Conservation (phyloP, 1,140 invertebrate genomes). For the Orussus abietinus region DNA sequence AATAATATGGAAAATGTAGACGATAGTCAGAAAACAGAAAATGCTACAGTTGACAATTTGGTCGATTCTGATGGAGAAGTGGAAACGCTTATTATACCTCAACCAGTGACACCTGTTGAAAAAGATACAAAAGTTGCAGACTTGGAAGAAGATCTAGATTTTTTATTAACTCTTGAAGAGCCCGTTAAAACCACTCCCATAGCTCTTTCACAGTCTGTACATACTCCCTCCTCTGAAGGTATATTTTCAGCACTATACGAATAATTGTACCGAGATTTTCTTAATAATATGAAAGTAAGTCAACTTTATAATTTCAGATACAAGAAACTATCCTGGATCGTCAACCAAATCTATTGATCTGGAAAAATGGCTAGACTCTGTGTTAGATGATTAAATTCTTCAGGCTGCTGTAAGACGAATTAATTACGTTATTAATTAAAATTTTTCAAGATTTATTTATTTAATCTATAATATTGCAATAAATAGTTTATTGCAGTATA, state of each 20-base stretch:
- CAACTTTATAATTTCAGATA: slow-evolving; percentile 22
- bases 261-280: slow-evolving; percentile 10
- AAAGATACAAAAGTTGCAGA: slow-evolving; percentile 3
- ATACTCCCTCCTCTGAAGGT: not conserved
- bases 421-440: too few relatives aligned
- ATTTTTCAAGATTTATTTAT: too few relatives aligned
- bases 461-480: slow-evolving; percentile 8
- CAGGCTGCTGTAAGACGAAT: too few relatives aligned
- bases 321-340: slow-evolving; percentile 20
- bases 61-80: not conserved
- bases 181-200: slow-evolving; percentile 19
- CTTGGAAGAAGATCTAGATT: slow-evolving; percentile 34
- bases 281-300: not conserved
- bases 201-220: slow-evolving; percentile 4
- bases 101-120: slow-evolving; percentile 2
- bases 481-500: too few relatives aligned
- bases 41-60: slow-evolving; percentile 5
- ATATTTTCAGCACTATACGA: slow-evolving; percentile 9
- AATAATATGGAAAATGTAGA: not conserved
- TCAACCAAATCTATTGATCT: slow-evolving; percentile 38
- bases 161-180: slow-evolving; percentile 35
- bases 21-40: slow-evolving; percentile 1
- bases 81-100: not conserved
- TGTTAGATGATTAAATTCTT: slow-evolving; percentile 38
- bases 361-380: slow-evolving; percentile 43